Percentiles rank a stretch among this genome's conserved stretches.
phyloP scores from a whole-genome alignment of 1,140 invertebrate genomes.

The Trichonephila inaurata region DNA sequence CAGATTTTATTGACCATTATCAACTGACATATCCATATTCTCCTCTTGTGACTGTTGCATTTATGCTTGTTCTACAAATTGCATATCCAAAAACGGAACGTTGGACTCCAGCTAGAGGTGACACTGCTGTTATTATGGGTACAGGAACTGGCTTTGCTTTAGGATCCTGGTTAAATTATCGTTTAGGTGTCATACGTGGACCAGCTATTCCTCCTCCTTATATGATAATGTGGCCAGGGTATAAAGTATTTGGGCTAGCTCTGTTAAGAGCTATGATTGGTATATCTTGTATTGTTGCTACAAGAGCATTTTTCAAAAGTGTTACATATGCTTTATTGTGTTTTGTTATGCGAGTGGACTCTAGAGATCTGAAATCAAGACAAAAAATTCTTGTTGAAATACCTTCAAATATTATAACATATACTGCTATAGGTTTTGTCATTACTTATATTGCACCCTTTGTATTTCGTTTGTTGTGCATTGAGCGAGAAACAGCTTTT shows the following conservation, averaged over 20 bases:
- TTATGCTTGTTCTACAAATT: slow-evolving; percentile 86
- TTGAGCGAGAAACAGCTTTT: slow-evolving; percentile 90
- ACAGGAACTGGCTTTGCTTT: slow-evolving; percentile 89
- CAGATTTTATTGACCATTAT: slow-evolving; percentile 88
- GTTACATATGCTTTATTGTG: slow-evolving; percentile 86
- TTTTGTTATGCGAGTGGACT: slow-evolving; percentile 85
- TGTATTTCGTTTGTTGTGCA: slow-evolving; percentile 87
- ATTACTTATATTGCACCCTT: slow-evolving; percentile 89
- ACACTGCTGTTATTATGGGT: slow-evolving; percentile 91
- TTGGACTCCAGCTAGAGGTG: slow-evolving; percentile 93
- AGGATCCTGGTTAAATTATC: slow-evolving; percentile 92
- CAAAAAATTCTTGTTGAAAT: slow-evolving; percentile 85
- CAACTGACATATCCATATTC: slow-evolving; percentile 86
- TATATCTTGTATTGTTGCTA: slow-evolving; percentile 86
- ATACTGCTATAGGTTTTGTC: slow-evolving; percentile 88
- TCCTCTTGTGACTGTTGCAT: slow-evolving; percentile 84
- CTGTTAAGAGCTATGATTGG: slow-evolving; percentile 88
- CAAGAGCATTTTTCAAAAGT: slow-evolving; percentile 86
- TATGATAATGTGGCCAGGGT: slow-evolving; percentile 88
- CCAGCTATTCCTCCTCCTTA: slow-evolving; percentile 85
- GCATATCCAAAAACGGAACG: slow-evolving; percentile 87
- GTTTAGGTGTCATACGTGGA: slow-evolving; percentile 85
- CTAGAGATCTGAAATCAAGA: slow-evolving; percentile 80
- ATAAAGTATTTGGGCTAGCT: slow-evolving; percentile 85
- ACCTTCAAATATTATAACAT: slow-evolving; percentile 90